Evolutionary conservation across 2,888 invertebrate genomes (phyloP).

Genomic region (Sinohyriopsis cumingii): DNA sequence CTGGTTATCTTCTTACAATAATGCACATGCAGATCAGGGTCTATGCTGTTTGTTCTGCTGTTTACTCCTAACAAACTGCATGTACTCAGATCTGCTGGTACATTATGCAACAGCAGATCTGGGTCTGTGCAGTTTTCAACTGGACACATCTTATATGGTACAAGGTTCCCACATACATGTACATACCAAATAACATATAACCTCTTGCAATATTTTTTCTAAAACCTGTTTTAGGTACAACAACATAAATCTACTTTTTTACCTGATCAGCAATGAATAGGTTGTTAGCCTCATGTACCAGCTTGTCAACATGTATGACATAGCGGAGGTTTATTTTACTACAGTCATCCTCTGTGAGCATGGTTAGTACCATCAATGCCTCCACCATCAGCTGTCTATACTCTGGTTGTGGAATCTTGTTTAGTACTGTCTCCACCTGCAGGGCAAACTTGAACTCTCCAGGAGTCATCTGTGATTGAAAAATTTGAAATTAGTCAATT

Average conservation of each 20-base stretch:
- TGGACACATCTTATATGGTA: background rate
- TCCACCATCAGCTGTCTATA: conserved; percentile 96
- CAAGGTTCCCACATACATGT: too few species aligned
- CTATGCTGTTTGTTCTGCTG: too few species aligned
- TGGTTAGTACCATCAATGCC: conserved; percentile 94
- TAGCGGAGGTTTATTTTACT: conserved; percentile 47
- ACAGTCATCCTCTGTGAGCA: conserved; percentile 77
- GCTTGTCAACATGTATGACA: conserved; percentile 82
- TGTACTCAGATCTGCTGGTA: too few species aligned
- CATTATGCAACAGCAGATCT: too few species aligned
- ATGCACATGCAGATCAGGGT: too few species aligned
- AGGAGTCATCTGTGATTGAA: conserved; percentile 86
- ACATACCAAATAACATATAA: background rate
- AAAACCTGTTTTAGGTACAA: too few species aligned
- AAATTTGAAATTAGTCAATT: background rate
- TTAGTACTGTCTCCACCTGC: conserved; percentile 96
- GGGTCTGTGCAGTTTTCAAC: too few species aligned
- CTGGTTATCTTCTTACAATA: too few species aligned
- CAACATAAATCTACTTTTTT: conserved; percentile 14
- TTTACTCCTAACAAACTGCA: too few species aligned
- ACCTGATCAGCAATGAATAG: conserved; percentile 97
- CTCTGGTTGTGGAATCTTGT: conserved; percentile 97
- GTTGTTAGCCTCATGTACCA: conserved; percentile 94
- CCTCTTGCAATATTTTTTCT: too few species aligned
- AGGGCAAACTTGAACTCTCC: conserved; percentile 98